Percentiles rank a stretch among this genome's conserved stretches.
Conservation (phyloP, 2,888 invertebrate genomes). For the Andrena marginata region DNA sequence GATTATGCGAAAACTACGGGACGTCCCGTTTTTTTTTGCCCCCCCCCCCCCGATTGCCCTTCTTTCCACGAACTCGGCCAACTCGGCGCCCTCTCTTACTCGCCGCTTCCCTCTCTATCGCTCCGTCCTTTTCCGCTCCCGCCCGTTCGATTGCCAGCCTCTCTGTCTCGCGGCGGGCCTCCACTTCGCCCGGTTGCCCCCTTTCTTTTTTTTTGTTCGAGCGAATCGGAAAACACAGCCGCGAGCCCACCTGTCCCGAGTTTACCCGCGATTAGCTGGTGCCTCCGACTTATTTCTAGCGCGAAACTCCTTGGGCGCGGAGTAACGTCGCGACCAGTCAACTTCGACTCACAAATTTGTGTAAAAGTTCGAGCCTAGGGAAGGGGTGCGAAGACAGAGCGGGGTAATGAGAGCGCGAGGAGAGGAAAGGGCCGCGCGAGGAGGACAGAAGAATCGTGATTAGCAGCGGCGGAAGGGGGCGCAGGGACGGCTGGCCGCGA, state of each 20-base stretch:
- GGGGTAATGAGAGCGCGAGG: neutral
- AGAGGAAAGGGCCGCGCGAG: neutral
- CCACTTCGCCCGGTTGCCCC: neutral
- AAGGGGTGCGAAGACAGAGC: too few species aligned
- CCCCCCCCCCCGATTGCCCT: slow-evolving; percentile 51
- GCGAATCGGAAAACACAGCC: slow-evolving; percentile 54
- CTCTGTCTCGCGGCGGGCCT: neutral
- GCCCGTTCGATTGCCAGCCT: neutral
- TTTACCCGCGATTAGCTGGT: slow-evolving; percentile 46
- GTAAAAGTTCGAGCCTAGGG: too few species aligned
- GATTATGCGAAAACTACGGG: slow-evolving; percentile 68
- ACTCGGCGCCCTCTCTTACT: neutral
- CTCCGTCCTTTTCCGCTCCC: slow-evolving; percentile 3
- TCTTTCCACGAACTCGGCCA: slow-evolving; percentile 44
- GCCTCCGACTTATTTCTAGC: slow-evolving; percentile 15
- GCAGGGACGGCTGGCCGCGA: neutral
- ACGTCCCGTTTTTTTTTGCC: slow-evolving; percentile 57
- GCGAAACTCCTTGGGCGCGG: neutral
- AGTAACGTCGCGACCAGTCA: neutral
- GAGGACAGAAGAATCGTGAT: neutral
- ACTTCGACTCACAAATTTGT: too few species aligned
- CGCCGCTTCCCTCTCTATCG: neutral
- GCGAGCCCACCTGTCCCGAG: slow-evolving; percentile 61
- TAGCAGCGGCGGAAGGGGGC: neutral
- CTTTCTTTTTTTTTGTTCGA: slow-evolving; percentile 28